A percentile compares a stretch with the other conserved stretches of the same genome.
phyloP scores from a whole-genome alignment of 2,888 invertebrate genomes.

The Prosapia bicincta region DNA sequence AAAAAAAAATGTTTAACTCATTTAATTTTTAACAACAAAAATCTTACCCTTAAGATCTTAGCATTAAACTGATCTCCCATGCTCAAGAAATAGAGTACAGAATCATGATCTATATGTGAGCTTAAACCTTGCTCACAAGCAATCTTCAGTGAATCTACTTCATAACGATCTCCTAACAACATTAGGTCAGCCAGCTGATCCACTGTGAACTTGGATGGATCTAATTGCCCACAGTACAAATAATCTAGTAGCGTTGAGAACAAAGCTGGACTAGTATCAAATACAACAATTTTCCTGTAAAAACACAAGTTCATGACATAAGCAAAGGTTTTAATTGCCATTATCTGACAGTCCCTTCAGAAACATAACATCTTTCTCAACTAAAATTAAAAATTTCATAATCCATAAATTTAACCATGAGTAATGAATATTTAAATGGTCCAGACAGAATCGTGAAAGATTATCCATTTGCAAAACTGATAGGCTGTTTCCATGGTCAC shows the following conservation, averaged over 20 bases:
- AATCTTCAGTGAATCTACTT: slow-evolving; percentile 59
- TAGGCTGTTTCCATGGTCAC: too few relatives aligned
- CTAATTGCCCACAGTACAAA: slow-evolving; percentile 60
- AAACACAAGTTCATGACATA: too few relatives aligned
- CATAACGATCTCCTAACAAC: slow-evolving; percentile 59
- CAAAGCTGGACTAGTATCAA: slow-evolving; percentile 60
- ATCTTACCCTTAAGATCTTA: slow-evolving; percentile 51
- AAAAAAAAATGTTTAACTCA: too few relatives aligned
- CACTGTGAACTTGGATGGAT: slow-evolving; percentile 47
- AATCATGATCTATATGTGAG: slow-evolving; percentile 58
- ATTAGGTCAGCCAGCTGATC: slow-evolving; percentile 61
- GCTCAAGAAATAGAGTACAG: slow-evolving; percentile 59
- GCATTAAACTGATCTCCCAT: slow-evolving; percentile 66
- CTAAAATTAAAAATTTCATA: too few relatives aligned
- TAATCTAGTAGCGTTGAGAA: slow-evolving; percentile 61
- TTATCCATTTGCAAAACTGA: too few relatives aligned
- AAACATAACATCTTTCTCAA: too few relatives aligned
- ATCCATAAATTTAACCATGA: too few relatives aligned
- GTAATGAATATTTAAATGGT: too few relatives aligned
- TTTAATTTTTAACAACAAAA: too few relatives aligned
- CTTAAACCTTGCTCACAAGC: slow-evolving; percentile 60
- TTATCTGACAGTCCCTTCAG: too few relatives aligned
- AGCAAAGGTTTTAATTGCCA: too few relatives aligned
- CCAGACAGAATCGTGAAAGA: too few relatives aligned
- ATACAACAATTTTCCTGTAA: slow-evolving; percentile 61